Percentiles rank a stretch among this genome's conserved stretches.
Conservation (phyloP, 2,888 invertebrate genomes). For the Caenorhabditis angaria region DNA sequence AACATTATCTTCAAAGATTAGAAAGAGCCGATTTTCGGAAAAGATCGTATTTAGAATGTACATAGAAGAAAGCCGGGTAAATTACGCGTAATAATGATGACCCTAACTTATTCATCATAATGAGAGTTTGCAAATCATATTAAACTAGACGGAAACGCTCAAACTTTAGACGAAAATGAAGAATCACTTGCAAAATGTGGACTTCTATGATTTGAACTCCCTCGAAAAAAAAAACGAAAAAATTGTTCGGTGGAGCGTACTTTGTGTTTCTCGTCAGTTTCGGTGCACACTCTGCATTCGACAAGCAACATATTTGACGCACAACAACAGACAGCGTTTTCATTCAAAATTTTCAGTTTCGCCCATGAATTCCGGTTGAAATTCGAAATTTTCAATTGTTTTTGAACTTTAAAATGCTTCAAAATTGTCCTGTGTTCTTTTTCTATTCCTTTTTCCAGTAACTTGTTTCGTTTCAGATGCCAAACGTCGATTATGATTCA, state of each 20-base stretch:
- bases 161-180: too few species aligned
- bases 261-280: neutral
- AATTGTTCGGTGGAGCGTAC: neutral
- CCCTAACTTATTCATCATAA: too few species aligned
- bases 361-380: neutral
- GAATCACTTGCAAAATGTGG: too few species aligned
- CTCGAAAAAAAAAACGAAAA: neutral
- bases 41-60: too few species aligned
- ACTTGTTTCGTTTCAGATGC: conserved; percentile 1
- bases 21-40: too few species aligned
- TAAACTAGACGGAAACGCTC: too few species aligned
- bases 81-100: too few species aligned
- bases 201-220: too few species aligned
- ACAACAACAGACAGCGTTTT: neutral
- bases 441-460: neutral
- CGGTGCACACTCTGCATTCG: neutral
- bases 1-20: too few species aligned
- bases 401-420: neutral
- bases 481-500: conserved; percentile 22
- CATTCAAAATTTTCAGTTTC: neutral
- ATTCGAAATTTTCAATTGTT: neutral
- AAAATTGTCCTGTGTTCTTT: neutral
- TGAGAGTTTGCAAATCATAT: too few species aligned
- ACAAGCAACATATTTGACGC: neutral
- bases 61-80: too few species aligned